A percentile compares a stretch with the other conserved stretches of the same genome.
Evolutionary conservation across 2,113 vertebrate genomes (phyloP).

Genomic region (Lota lota): DNA sequence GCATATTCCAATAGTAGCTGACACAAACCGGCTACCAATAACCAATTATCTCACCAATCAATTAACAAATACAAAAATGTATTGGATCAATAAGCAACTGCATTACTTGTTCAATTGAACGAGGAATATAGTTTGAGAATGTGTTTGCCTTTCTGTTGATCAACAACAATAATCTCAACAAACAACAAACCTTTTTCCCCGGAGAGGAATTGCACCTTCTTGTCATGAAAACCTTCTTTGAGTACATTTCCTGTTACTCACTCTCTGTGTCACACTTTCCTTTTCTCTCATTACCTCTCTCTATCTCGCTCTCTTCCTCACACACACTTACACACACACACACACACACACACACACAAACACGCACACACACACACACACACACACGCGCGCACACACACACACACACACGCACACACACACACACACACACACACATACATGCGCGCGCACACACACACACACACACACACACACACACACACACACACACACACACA

Average conservation of each 20-base stretch:
- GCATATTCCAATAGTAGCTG: no score
- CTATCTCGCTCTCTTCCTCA: background rate
- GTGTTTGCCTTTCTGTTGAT: background rate
- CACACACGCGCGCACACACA: no score
- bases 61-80: no score
- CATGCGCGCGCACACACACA: background rate
- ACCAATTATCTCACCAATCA: no score
- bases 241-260: background rate
- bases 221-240: background rate
- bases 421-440: background rate
- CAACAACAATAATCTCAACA: no score
- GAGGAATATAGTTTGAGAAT: background rate
- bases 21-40: no score
- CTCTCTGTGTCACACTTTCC: background rate
- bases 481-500: no score
- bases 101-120: no score
- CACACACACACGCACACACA: no score
- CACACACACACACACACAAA: background rate
- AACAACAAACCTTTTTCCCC: no score
- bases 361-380: constrained; percentile 4
- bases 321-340: constrained; percentile 4
- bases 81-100: no score
- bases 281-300: background rate
- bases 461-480: background rate
- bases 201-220: background rate